A percentile compares a stretch with the other conserved stretches of the same genome.
These are phyloP conservation scores for Enteromius argenteus DNA, from an alignment of 2,797 vertebrate genomes.

Conservation along the genomic window DNA sequence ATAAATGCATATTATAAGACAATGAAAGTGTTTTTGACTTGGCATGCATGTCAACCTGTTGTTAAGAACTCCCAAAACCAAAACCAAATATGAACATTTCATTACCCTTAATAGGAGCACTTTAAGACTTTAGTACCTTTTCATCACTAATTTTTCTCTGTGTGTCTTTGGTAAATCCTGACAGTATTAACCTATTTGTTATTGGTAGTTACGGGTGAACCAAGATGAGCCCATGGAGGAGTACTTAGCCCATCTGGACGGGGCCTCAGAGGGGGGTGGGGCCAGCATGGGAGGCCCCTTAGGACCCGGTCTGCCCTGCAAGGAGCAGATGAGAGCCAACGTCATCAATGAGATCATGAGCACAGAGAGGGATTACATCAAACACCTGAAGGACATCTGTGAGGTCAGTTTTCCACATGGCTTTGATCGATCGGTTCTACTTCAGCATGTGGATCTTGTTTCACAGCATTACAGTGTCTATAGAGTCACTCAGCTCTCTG, in stretches of 20 bases:
- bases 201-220: slow-evolving; percentile 88
- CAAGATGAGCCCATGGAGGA: slow-evolving; percentile 94
- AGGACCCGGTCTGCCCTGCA: slow-evolving; percentile 87
- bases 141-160: neutral
- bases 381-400: slow-evolving; percentile 95
- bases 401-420: slow-evolving; percentile 80
- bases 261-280: slow-evolving; percentile 72
- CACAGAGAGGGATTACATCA: slow-evolving; percentile 96
- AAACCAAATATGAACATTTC: no score
- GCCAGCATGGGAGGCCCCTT: slow-evolving; percentile 71
- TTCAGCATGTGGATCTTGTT: slow-evolving; percentile 28
- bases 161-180: neutral
- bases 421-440: neutral
- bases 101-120: no score
- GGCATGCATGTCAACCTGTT: no score
- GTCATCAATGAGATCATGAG: slow-evolving; percentile 97
- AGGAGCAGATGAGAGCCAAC: slow-evolving; percentile 96
- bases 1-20: no score
- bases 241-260: slow-evolving; percentile 80
- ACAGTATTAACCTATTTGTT: neutral
- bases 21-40: no score
- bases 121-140: neutral
- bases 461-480: neutral
- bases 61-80: no score
- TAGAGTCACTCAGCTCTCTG: neutral